phyloP scores from a whole-genome alignment of 2,113 vertebrate species.

The Athene cunicularia region DNA sequence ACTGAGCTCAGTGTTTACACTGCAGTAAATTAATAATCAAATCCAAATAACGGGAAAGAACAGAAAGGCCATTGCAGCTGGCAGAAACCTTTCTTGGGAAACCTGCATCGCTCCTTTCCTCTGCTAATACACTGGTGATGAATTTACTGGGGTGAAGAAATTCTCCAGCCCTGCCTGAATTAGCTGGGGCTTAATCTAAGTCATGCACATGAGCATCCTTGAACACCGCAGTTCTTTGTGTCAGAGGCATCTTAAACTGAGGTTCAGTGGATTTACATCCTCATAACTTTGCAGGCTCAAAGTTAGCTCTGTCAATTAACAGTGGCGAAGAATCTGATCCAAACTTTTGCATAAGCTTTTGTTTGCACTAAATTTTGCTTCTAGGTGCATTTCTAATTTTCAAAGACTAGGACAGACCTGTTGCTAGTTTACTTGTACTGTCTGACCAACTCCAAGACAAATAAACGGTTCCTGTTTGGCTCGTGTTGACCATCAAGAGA shows the following conservation, averaged over 20 bases:
- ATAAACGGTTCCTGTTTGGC: not conserved
- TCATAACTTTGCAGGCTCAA: not conserved
- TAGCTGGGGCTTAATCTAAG: not conserved
- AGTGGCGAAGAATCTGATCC: not conserved
- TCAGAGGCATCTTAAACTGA: not conserved
- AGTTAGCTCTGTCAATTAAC: not conserved
- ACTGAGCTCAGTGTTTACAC: not conserved
- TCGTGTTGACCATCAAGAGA: not conserved
- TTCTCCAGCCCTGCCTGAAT: not conserved
- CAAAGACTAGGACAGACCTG: not conserved
- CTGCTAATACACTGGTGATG: not conserved
- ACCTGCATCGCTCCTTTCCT: not conserved
- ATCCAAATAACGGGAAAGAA: not conserved
- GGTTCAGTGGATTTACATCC: not conserved
- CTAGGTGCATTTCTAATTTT: not conserved
- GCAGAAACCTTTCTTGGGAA: not conserved
- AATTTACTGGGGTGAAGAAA: not conserved
- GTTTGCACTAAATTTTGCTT: not conserved
- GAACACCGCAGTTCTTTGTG: not conserved
- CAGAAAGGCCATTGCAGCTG: not conserved
- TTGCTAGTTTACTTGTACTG: not conserved
- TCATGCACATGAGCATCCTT: not conserved
- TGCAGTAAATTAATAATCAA: not conserved
- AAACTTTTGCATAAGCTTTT: not conserved
- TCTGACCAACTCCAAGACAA: not conserved